Conservation (phyloP, 2,113 vertebrate genomes). For the Bufo bufo region DNA sequence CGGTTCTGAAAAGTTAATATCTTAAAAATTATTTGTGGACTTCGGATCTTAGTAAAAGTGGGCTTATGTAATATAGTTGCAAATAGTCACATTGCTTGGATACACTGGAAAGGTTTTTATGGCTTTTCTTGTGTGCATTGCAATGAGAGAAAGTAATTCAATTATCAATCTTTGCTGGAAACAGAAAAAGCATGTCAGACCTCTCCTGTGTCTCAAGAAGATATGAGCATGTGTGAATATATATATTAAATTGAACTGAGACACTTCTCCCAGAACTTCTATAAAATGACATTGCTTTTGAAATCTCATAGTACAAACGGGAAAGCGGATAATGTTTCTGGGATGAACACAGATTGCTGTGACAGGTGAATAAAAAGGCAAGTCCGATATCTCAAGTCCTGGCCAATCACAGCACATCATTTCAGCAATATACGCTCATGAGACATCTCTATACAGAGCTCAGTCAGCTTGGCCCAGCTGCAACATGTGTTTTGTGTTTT, state of each 20-base stretch:
- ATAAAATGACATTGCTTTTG: slow-evolving; percentile 3
- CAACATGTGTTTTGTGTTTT: slow-evolving; percentile 41
- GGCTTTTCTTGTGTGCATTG: too few species aligned
- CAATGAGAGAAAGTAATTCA: neutral
- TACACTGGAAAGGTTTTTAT: too few species aligned
- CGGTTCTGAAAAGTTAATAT: neutral
- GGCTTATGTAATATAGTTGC: neutral
- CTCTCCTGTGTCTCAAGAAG: neutral
- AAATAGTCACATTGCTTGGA: neutral
- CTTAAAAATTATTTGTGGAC: neutral
- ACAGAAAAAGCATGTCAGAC: neutral
- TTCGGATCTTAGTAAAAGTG: neutral
- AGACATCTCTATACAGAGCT: slow-evolving; percentile 43
- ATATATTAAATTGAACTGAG: neutral
- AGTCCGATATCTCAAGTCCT: too few species aligned
- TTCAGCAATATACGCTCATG: slow-evolving; percentile 1
- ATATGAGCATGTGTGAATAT: neutral
- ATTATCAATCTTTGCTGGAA: slow-evolving; percentile 1
- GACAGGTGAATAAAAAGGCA: slow-evolving; percentile 33
- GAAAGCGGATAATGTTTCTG: slow-evolving; percentile 17
- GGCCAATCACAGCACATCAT: slow-evolving; percentile 26
- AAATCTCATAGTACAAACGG: neutral
- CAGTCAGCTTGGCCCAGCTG: slow-evolving; percentile 46
- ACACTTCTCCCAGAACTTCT: neutral
- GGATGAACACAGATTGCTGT: slow-evolving; percentile 24